Evolutionary conservation across 2,113 vertebrate genomes (phyloP).

Genomic region (Sialia sialis): DNA sequence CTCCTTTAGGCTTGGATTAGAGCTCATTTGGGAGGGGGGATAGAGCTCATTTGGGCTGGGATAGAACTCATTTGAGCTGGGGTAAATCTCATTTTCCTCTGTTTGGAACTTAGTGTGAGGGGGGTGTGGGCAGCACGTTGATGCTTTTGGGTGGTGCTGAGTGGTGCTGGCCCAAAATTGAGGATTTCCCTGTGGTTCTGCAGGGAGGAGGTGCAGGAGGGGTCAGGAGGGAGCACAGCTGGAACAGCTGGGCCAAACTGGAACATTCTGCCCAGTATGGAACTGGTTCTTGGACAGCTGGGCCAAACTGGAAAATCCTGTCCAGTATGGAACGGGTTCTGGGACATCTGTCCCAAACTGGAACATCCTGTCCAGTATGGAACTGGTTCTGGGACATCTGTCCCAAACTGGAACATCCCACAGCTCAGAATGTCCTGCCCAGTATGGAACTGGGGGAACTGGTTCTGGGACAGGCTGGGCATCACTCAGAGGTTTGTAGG

Average conservation of each 20-base stretch:
- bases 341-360: too few species aligned
- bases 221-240: not conserved
- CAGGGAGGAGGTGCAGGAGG: not conserved
- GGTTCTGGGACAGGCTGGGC: not conserved
- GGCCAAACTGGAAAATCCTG: too few species aligned
- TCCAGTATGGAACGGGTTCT: too few species aligned
- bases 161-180: not conserved
- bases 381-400: not conserved
- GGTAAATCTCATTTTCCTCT: not conserved
- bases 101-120: not conserved
- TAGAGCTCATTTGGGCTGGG: not conserved
- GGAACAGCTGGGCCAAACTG: not conserved
- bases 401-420: not conserved
- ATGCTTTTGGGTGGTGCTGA: not conserved
- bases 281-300: too few species aligned
- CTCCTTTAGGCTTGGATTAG: not conserved
- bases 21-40: not conserved
- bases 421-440: not conserved
- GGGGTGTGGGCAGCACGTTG: accelerated
- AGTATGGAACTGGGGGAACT: not conserved
- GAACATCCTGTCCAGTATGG: not conserved
- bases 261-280: too few species aligned
- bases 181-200: not conserved
- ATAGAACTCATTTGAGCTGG: not conserved
- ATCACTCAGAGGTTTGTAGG: accelerated